Evolutionary conservation across 2,888 invertebrate species (phyloP).

Genomic region (Nomada fucata): DNA sequence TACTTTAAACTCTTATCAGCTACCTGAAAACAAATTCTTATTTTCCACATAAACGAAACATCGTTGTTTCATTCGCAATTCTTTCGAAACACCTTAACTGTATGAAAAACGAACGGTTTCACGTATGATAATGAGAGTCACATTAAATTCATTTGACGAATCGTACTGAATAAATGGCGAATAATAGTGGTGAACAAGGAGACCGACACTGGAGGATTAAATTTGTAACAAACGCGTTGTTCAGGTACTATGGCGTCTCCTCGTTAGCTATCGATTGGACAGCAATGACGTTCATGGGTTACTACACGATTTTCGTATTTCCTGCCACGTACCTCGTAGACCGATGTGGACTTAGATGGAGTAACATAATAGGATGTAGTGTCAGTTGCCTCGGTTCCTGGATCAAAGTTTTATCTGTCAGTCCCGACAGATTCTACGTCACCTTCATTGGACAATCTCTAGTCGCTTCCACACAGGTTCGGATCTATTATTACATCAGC

Average conservation of each 20-base stretch:
- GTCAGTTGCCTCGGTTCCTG: conserved; percentile 87
- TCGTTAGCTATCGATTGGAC: conserved; percentile 87
- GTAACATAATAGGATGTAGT: conserved; percentile 85
- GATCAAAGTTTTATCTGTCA: conserved; percentile 87
- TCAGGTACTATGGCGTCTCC: conserved; percentile 83
- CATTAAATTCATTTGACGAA: no score
- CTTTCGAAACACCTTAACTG: no score
- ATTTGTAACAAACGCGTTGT: conserved; percentile 22
- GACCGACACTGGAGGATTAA: background rate
- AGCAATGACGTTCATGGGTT: conserved; percentile 88
- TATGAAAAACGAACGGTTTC: no score
- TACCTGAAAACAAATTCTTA: no score
- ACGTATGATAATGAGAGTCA: no score
- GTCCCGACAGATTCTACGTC: conserved; percentile 87
- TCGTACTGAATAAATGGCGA: no score
- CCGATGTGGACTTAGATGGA: conserved; percentile 85
- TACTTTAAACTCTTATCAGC: no score
- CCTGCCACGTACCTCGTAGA: conserved; percentile 85
- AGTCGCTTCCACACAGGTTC: conserved; percentile 79
- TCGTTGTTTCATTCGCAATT: no score
- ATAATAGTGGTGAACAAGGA: no score
- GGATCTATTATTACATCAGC: background rate
- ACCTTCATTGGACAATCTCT: conserved; percentile 87
- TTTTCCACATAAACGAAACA: no score
- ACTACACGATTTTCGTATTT: conserved; percentile 88